Conservation (phyloP, 2,888 invertebrate genomes). For the Syritta pipiens region DNA sequence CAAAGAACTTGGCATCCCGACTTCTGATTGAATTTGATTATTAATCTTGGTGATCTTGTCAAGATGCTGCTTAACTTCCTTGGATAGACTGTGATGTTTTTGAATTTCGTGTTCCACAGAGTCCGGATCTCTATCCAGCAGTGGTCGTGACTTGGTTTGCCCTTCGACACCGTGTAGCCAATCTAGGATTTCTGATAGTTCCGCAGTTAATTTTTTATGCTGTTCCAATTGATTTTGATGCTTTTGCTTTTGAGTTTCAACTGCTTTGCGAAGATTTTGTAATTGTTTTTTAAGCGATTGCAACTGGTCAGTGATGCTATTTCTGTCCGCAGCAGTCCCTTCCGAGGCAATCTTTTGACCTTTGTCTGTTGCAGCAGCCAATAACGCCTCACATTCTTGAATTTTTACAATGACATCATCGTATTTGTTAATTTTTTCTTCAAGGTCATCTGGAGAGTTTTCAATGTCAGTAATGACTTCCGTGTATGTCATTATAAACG, state of each 20-base stretch:
- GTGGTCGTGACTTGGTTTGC: slow-evolving; percentile 89
- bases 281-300: slow-evolving; percentile 92
- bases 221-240: slow-evolving; percentile 93
- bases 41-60: slow-evolving; percentile 86
- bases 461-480: slow-evolving; percentile 92
- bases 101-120: slow-evolving; percentile 91
- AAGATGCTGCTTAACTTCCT: slow-evolving; percentile 85
- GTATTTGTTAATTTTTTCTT: slow-evolving; percentile 92
- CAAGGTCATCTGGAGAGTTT: slow-evolving; percentile 88
- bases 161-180: slow-evolving; percentile 91
- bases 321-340: slow-evolving; percentile 91
- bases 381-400: slow-evolving; percentile 92
- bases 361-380: slow-evolving; percentile 93
- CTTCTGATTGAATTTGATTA: slow-evolving; percentile 86
- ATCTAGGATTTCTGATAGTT: slow-evolving; percentile 90
- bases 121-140: slow-evolving; percentile 87
- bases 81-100: slow-evolving; percentile 85
- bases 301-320: slow-evolving; percentile 91
- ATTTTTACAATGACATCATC: slow-evolving; percentile 92
- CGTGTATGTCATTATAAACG: slow-evolving; percentile 92
- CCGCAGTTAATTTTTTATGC: slow-evolving; percentile 90
- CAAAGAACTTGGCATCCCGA: slow-evolving; percentile 88
- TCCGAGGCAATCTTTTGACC: slow-evolving; percentile 96
- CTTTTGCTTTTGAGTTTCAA: slow-evolving; percentile 92
- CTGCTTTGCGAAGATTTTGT: slow-evolving; percentile 87